Base-by-base conservation (phyloP, 1,140 invertebrate species). In the Drosophila seguyi region DNA sequence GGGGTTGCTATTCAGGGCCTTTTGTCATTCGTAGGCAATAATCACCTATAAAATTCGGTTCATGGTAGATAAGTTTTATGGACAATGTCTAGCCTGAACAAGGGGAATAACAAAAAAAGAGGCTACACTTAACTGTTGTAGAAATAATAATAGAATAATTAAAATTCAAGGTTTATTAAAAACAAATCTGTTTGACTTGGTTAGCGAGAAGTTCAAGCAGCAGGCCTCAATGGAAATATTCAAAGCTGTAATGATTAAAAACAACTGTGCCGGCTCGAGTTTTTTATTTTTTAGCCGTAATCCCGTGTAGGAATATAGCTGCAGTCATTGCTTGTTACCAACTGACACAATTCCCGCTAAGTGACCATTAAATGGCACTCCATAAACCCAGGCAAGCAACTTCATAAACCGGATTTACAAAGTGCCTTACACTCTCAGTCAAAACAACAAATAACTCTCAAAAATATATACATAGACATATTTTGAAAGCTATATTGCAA, bases 271-370 rank as follows among this genome's bases (percentile, higher is more conserved):
- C 22, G 31, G 50, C 20, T 36, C 2, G 7, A 53, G 53, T 41
- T 31, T 31, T 1, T 39, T 6, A n/a, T n/a, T n/a, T n/a, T 58
- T 22, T 22, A 16, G 16, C 16, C n/a, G 27, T 29, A 29, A 29
- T 11, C 6, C 22, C 11, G 34, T 56, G 6, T 34, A 18, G 27
- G 2, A 16, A 25, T 63, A 25, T 27, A 22, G 27, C 36, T 41
- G 4, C 34, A 66, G 25, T 56, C n/a, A 27, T 53, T 47, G 31
- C 65, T 57, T 29, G 76, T 69, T 80, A 80, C 69, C 72, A 65
- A 55, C 71, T 55, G 63, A 81, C 63, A 81, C 63, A 71, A 44
- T 47, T 48, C 53, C 53, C 39, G 78, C 65, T 69, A 71, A 81
- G 59, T 80, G 42, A 48, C 77, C 78, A 55, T 52, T 39, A 79